These are phyloP conservation scores for Thunnus maccoyii DNA, from an alignment of 2,113 vertebrate genomes.

Conservation along the genomic window DNA sequence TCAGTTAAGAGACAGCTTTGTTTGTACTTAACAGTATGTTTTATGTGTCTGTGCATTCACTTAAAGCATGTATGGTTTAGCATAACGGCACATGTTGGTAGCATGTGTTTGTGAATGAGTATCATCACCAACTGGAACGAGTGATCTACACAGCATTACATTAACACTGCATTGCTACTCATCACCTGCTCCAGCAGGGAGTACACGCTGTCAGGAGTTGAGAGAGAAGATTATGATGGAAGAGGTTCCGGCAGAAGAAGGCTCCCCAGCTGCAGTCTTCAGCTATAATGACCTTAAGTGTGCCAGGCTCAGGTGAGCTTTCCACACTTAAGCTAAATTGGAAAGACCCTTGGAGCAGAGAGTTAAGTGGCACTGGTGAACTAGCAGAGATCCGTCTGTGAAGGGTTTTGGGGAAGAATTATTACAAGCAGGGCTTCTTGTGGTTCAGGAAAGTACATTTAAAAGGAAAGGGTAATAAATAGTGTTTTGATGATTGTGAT, in stretches of 20 bases:
- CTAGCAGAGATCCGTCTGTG: conserved; percentile 32
- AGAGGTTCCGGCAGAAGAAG: not conserved
- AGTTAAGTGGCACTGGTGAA: conserved; percentile 46
- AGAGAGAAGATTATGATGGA: conserved; percentile 56
- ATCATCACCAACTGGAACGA: conserved; percentile 24
- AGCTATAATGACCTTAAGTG: conserved; percentile 48
- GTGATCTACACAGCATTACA: conserved; percentile 28
- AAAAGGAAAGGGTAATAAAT: not conserved
- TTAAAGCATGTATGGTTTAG: not conserved
- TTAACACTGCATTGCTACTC: conserved; percentile 8
- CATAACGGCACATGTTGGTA: conserved; percentile 2
- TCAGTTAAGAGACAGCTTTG: not conserved
- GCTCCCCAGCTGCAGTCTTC: conserved; percentile 24
- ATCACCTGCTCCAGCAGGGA: conserved; percentile 36
- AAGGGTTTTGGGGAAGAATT: conserved; percentile 35
- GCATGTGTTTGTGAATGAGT: conserved; percentile 20
- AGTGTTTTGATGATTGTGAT: conserved; percentile 15
- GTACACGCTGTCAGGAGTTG: not conserved
- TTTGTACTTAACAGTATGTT: not conserved
- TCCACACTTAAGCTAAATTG: conserved; percentile 67
- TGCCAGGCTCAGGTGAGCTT: conserved; percentile 63
- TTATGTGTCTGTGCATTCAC: conserved; percentile 1
- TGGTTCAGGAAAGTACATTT: conserved; percentile 21
- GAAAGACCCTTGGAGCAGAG: conserved; percentile 53
- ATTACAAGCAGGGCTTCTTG: conserved; percentile 28